Evolutionary conservation across 2,888 invertebrate species (phyloP).

Genomic region (Stratiomys singularior): DNA sequence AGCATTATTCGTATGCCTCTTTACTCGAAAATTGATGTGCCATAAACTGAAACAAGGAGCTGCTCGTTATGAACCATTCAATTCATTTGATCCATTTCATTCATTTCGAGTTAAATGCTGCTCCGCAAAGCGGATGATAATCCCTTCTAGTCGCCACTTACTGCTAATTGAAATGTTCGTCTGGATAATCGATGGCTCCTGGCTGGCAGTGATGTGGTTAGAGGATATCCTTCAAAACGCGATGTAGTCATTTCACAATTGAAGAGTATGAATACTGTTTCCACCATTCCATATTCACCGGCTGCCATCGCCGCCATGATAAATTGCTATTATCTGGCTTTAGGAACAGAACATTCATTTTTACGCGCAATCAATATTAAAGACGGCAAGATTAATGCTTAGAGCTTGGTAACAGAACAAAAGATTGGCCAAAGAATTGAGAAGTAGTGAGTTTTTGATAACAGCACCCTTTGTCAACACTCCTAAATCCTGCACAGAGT

Average conservation of each 20-base stretch:
- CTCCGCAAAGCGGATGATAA: constrained; percentile 13
- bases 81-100: constrained; percentile 13
- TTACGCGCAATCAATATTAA: constrained; percentile 44
- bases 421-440: neutral
- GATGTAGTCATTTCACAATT: constrained; percentile 5
- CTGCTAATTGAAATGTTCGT: constrained; percentile 44
- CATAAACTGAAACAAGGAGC: constrained; percentile 21
- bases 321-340: constrained; percentile 47
- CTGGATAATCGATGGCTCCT: constrained; percentile 19
- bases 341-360: constrained; percentile 38
- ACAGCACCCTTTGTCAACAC: constrained; percentile 7
- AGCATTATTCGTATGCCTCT: neutral
- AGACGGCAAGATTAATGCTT: constrained; percentile 46
- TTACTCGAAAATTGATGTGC: constrained; percentile 30
- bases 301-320: constrained; percentile 39
- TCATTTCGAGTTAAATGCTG: neutral
- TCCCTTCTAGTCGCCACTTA: constrained; percentile 30
- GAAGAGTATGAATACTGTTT: constrained; percentile 11
- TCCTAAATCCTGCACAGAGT: neutral
- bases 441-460: constrained; percentile 13
- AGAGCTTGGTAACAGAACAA: constrained; percentile 2
- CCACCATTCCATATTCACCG: constrained; percentile 6
- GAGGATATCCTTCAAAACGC: constrained; percentile 1
- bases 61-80: constrained; percentile 27
- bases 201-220: neutral